Evolutionary conservation across 2,797 vertebrate genomes (phyloP).

Genomic region (Pipistrellus kuhlii): DNA sequence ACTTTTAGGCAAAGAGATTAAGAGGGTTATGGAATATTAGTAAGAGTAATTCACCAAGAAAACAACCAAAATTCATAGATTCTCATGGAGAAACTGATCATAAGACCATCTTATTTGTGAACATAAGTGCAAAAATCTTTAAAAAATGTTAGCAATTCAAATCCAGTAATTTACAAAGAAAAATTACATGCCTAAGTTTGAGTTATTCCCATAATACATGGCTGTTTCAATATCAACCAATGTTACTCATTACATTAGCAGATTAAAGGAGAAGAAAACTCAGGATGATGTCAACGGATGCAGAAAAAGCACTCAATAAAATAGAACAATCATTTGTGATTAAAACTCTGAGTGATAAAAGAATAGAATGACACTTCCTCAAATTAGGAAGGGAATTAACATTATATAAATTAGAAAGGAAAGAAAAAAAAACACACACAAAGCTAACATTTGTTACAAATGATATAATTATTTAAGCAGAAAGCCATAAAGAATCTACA

Average conservation of each 20-base stretch:
- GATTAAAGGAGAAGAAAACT: conserved; percentile 44
- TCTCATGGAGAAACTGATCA: conserved; percentile 40
- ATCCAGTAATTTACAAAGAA: conserved; percentile 35
- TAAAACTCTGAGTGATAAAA: conserved; percentile 43
- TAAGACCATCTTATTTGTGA: background rate
- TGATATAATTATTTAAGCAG: conserved; percentile 30
- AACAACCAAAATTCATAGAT: conserved; percentile 25
- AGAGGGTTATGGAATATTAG: background rate
- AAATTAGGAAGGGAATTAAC: background rate
- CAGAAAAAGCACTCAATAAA: conserved; percentile 2
- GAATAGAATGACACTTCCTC: background rate
- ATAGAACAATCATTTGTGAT: background rate
- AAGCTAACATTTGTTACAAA: conserved; percentile 1
- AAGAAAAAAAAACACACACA: background rate
- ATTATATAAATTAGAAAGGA: background rate
- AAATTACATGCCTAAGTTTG: background rate
- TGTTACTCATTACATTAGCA: background rate
- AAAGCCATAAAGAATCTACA: conserved; percentile 9
- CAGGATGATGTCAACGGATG: background rate
- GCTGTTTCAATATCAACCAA: background rate
- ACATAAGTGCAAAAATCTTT: conserved; percentile 44
- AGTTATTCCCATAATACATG: background rate
- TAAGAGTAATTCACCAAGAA: conserved; percentile 42
- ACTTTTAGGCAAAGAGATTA: conserved; percentile 34
- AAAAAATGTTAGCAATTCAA: conserved; percentile 49